phyloP scores from a whole-genome alignment of 2,797 vertebrate genomes.

The Ptychadena robeensis region DNA sequence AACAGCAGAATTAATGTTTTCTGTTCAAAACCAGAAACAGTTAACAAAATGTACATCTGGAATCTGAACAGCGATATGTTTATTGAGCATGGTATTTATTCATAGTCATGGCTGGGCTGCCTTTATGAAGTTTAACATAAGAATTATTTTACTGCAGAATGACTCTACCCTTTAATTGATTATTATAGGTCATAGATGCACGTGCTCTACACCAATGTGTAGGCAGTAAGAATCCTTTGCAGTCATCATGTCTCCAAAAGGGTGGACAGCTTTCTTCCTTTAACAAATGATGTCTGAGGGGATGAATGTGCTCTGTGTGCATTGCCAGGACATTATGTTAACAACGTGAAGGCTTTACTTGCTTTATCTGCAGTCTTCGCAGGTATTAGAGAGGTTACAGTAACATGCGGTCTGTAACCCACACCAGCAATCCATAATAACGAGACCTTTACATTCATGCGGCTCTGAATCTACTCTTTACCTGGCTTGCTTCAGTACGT shows the following conservation, averaged over 20 bases:
- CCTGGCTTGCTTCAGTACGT: not conserved
- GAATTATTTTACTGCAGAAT: not conserved
- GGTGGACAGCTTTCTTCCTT: constrained; percentile 34
- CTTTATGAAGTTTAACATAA: not conserved
- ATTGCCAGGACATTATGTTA: constrained; percentile 48
- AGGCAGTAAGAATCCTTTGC: constrained; percentile 8
- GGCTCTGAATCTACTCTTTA: not conserved
- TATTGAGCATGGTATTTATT: not conserved
- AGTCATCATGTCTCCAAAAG: constrained; percentile 25
- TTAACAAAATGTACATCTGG: too few relatives aligned
- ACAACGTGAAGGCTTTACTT: constrained; percentile 44
- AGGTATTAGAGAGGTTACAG: constrained; percentile 59
- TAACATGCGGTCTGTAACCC: constrained; percentile 50
- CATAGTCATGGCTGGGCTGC: not conserved
- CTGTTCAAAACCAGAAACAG: too few relatives aligned
- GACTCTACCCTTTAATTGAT: not conserved
- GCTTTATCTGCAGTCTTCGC: constrained; percentile 52
- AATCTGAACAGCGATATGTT: too few relatives aligned
- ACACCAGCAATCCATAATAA: constrained; percentile 39
- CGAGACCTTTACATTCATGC: not conserved
- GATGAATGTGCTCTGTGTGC: constrained; percentile 49
- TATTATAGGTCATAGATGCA: not conserved
- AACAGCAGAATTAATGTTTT: too few relatives aligned
- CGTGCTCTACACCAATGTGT: constrained; percentile 1
- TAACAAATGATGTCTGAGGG: constrained; percentile 53